Base-by-base conservation (phyloP, 2,888 invertebrate species). In the Agrypnus murinus region DNA sequence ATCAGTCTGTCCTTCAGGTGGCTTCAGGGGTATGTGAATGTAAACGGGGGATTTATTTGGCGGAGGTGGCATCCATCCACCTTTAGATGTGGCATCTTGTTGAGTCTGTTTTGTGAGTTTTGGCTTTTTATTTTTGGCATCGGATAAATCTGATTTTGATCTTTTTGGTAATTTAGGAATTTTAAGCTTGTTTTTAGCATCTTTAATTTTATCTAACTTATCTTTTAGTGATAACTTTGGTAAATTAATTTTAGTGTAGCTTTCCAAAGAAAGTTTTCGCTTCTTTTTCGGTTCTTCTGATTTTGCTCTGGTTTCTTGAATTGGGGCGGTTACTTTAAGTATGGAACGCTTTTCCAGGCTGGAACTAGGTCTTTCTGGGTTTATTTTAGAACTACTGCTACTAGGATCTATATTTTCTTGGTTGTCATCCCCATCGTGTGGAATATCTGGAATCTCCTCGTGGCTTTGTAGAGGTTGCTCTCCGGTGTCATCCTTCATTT, bases 21-120 rank as follows among this genome's bases (percentile, higher is more conserved):
- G 84, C 77, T 85, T 85, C 10, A 86, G 71, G 6, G 86, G 86
- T 75, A 86, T 85, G 73, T 85, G 82, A 67, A 85, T 85, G 69
- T 85, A 84, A 25, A 82, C 79, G 3, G 84, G 84, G 0, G 70
- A 65, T 38, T 59, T 25, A 9, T 65, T 36, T 0, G 34, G 34
- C 5, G 32, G 17, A 14, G 36, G 55, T 14, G 55, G 55, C 55
- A 34, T 15, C 14, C 12, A 34, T 10, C 25, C 19, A 12, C 38
- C 38, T 40, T 10, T 40, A n/a, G n/a, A 4, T 40, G n/a, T 40
- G 1, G n/a, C 12, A 12, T 40, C 40, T 5, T 14, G 14, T n/a
- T n/a, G n/a, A n/a, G 25, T 3, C 19, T 25, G 9, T 43, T 64
- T 69, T n/a, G 36, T 9, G 2, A 25, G 9, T 66, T 65, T 32